Evolutionary conservation across 2,888 invertebrate species (phyloP).

Genomic region (Trichacis sp.): DNA sequence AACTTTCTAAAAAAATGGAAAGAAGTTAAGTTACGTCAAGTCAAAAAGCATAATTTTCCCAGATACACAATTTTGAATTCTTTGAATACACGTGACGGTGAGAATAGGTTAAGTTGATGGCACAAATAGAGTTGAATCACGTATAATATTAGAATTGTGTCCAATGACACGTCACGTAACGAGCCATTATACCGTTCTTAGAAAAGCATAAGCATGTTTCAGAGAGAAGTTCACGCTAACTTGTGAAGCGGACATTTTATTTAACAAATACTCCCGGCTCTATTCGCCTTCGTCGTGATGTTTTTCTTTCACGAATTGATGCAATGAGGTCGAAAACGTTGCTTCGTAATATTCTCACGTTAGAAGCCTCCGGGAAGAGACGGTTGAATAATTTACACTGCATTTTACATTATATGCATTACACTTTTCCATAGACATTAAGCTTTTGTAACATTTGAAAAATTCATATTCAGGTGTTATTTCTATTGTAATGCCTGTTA

Average conservation of each 20-base stretch:
- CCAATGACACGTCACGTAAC: not conserved
- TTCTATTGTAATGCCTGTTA: too few relatives aligned
- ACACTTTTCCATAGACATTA: too few relatives aligned
- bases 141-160: not conserved
- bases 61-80: too few relatives aligned
- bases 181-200: not conserved
- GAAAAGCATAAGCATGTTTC: not conserved
- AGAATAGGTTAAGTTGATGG: too few relatives aligned
- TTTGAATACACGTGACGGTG: too few relatives aligned
- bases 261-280: not conserved
- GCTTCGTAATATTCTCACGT: not conserved
- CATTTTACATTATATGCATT: not conserved
- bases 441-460: too few relatives aligned
- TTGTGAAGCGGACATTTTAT: not conserved
- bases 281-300: not conserved
- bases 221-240: not conserved
- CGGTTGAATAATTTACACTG: not conserved
- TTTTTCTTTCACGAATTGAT: not conserved
- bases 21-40: too few relatives aligned
- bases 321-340: constrained; percentile 1
- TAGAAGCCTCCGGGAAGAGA: too few relatives aligned
- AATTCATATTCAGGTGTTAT: too few relatives aligned
- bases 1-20: too few relatives aligned
- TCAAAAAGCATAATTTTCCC: too few relatives aligned
- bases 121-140: not conserved